phyloP scores from a whole-genome alignment of 2,113 vertebrate genomes.

The Melospiza georgiana region DNA sequence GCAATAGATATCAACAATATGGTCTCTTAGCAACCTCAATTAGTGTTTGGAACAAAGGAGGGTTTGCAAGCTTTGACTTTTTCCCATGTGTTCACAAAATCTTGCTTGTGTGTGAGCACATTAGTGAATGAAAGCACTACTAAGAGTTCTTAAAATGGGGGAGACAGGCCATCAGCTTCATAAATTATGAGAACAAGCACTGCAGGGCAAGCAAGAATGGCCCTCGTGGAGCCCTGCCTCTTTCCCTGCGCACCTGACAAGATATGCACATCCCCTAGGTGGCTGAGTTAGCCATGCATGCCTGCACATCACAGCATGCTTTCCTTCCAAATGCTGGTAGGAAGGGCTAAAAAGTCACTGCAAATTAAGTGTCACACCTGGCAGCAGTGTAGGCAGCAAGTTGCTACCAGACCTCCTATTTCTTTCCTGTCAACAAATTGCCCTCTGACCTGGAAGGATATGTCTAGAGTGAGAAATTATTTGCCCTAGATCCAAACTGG shows the following conservation, averaged over 20 bases:
- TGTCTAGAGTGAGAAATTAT: background rate
- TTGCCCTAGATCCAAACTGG: background rate
- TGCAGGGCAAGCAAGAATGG: background rate
- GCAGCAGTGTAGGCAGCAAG: background rate
- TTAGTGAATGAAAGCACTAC: background rate
- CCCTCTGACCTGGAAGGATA: conserved; percentile 37
- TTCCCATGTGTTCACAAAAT: background rate
- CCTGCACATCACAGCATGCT: conserved; percentile 49
- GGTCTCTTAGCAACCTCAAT: conserved; percentile 26
- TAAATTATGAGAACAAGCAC: background rate
- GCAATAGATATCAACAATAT: background rate
- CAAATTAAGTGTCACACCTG: conserved; percentile 2
- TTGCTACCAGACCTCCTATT: background rate
- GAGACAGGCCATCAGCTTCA: background rate
- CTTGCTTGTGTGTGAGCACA: background rate
- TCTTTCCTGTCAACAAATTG: background rate
- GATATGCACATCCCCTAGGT: conserved; percentile 1
- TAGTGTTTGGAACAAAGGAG: background rate
- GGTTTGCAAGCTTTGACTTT: background rate
- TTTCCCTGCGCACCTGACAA: conserved; percentile 38
- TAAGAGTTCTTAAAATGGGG: background rate
- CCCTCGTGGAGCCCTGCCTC: conserved; percentile 10
- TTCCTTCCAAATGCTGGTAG: conserved; percentile 33
- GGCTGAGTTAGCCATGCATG: conserved; percentile 34
- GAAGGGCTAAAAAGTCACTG: conserved; percentile 45